Conservation (phyloP, 2,888 invertebrate genomes). For the Acronicta psi region DNA sequence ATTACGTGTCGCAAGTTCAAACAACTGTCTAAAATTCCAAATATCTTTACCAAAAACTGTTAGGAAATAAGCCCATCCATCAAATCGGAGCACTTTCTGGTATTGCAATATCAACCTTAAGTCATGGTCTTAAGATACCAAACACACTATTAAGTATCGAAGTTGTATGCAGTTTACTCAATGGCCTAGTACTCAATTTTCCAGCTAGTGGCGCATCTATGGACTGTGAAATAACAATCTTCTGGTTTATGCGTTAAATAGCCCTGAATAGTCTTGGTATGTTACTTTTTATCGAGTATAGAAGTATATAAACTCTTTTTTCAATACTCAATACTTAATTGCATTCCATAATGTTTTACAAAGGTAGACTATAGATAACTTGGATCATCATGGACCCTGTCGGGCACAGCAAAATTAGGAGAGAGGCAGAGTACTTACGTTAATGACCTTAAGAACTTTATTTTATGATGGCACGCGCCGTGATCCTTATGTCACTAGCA, state of each 20-base stretch:
- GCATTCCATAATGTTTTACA: too few relatives aligned
- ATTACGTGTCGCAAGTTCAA: not conserved
- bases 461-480: too few relatives aligned
- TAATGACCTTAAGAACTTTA: too few relatives aligned
- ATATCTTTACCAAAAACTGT: conserved; percentile 4
- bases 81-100: not conserved
- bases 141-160: conserved; percentile 7
- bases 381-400: too few relatives aligned
- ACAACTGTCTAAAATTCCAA: not conserved
- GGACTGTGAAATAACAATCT: conserved; percentile 41
- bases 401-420: too few relatives aligned
- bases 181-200: conserved; percentile 13
- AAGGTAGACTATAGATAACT: too few relatives aligned
- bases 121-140: conserved; percentile 2
- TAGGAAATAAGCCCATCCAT: conserved; percentile 9
- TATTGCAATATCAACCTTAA: conserved; percentile 10
- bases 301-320: too few relatives aligned
- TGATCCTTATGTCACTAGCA: too few relatives aligned
- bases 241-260: conserved; percentile 20
- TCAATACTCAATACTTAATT: too few relatives aligned
- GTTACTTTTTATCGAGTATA: conserved; percentile 8
- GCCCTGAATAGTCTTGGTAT: not conserved
- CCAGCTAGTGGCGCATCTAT: conserved; percentile 29
- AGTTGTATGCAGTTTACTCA: conserved; percentile 19
- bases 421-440: too few relatives aligned